These are phyloP conservation scores for Anastrepha ludens DNA, from an alignment of 1,140 invertebrate genomes.

Conservation along the genomic window DNA sequence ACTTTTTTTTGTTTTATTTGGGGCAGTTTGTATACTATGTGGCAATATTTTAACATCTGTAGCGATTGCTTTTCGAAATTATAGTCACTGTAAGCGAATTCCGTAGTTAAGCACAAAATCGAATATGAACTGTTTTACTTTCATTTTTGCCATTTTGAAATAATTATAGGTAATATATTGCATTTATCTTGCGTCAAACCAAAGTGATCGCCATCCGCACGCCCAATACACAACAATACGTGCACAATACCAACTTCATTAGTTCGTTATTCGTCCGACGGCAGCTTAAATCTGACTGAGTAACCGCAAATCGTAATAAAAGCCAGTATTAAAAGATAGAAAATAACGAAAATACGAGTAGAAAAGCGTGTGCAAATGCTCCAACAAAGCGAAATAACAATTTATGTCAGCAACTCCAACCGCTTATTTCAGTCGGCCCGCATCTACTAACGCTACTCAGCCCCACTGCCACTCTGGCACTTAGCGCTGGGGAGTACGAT, in stretches of 20 bases:
- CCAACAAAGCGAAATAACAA: constrained; percentile 22
- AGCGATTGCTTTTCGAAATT: background rate
- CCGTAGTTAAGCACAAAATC: background rate
- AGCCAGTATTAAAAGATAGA: constrained; percentile 27
- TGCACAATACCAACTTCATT: background rate
- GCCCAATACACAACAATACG: background rate
- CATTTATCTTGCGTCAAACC: background rate
- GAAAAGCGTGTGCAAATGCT: constrained; percentile 1
- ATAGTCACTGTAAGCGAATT: background rate
- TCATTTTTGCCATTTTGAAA: background rate
- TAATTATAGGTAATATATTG: background rate
- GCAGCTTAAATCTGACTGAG: background rate
- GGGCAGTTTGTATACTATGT: background rate
- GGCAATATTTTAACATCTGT: background rate
- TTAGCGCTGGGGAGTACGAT: background rate
- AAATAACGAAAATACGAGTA: constrained; percentile 24
- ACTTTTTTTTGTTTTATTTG: background rate
- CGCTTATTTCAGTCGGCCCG: background rate
- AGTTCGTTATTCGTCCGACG: constrained; percentile 4
- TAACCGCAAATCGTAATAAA: constrained; percentile 30
- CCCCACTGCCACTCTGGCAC: background rate
- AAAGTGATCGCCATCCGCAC: background rate
- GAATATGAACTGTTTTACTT: background rate
- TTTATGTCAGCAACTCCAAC: constrained; percentile 32
- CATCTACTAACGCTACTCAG: background rate